Evolutionary conservation across 2,888 invertebrate species (phyloP).

Genomic region (Nemurella pictetii): DNA sequence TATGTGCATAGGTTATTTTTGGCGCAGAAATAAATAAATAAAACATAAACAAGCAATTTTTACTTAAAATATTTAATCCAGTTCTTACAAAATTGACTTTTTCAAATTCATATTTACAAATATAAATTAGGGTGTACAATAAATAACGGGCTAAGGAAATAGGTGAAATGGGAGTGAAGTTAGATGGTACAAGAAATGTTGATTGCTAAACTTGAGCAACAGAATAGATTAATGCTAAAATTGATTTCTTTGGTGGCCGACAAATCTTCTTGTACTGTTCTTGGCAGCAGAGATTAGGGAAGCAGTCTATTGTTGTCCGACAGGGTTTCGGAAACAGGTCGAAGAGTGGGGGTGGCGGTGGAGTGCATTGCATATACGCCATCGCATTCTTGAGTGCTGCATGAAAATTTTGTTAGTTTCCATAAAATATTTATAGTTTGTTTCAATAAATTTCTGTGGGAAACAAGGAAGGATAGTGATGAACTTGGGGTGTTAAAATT

Average conservation of each 20-base stretch:
- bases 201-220: conserved; percentile 57
- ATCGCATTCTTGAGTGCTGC: conserved; percentile 46
- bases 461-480: too few species aligned
- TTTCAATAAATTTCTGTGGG: not conserved
- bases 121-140: not conserved
- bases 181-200: not conserved
- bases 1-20: conserved; percentile 13
- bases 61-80: not conserved
- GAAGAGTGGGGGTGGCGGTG: conserved; percentile 66
- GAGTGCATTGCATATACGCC: conserved; percentile 74
- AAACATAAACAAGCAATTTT: not conserved
- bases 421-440: not conserved
- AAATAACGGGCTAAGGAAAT: not conserved
- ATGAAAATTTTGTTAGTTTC: conserved; percentile 19
- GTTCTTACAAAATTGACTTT: not conserved
- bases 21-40: conserved; percentile 5
- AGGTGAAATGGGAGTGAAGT: not conserved
- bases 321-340: conserved; percentile 73
- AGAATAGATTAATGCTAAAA: conserved; percentile 67
- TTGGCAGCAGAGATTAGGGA: conserved; percentile 79
- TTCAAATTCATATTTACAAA: not conserved
- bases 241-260: conserved; percentile 71
- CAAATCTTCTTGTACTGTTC: conserved; percentile 73
- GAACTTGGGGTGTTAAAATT: too few species aligned
- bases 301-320: conserved; percentile 72